Percentiles rank a stretch among this genome's conserved stretches.
phyloP scores from a whole-genome alignment of 2,113 vertebrate species.

The Motacilla alba region DNA sequence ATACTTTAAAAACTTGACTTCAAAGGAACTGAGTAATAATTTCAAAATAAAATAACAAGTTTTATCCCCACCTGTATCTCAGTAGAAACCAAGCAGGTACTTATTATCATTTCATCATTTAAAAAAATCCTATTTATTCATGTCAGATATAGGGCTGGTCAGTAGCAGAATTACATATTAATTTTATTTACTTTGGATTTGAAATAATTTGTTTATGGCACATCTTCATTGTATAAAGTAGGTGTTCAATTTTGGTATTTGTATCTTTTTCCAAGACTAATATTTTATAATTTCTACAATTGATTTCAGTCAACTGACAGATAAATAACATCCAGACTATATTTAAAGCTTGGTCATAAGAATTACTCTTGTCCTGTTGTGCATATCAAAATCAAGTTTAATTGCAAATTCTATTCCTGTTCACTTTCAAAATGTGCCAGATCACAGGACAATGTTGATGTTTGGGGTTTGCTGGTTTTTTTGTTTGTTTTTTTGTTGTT shows the following conservation, averaged over 20 bases:
- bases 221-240: background rate
- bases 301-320: background rate
- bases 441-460: background rate
- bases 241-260: background rate
- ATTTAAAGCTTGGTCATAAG: background rate
- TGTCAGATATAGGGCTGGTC: background rate
- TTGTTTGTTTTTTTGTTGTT: too few relatives aligned
- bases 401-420: background rate
- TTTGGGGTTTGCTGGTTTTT: background rate
- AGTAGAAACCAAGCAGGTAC: background rate
- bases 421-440: background rate
- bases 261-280: background rate
- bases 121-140: background rate
- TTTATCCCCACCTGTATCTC: background rate
- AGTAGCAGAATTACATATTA: background rate
- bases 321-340: background rate
- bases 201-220: background rate
- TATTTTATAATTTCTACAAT: background rate
- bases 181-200: background rate
- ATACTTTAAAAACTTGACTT: background rate
- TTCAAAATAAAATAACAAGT: background rate
- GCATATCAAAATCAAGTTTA: background rate
- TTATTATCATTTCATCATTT: background rate
- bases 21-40: background rate
- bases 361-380: background rate